Evolutionary conservation across 2,797 vertebrate species (phyloP).

Genomic region (Molossus molossus): DNA sequence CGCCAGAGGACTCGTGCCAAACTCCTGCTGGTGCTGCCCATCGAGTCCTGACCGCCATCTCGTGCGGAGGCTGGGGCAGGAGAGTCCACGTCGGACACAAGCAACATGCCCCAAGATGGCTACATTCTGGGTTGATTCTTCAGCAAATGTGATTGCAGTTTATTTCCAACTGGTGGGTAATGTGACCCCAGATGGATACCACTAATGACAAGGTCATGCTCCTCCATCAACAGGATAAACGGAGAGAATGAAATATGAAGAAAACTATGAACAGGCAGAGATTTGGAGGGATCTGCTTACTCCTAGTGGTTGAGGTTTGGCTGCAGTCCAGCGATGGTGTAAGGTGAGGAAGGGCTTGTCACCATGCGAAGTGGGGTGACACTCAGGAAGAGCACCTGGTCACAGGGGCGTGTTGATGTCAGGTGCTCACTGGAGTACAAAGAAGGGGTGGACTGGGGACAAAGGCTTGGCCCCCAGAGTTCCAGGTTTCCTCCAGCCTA

Average conservation of each 20-base stretch:
- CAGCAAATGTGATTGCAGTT: conserved; percentile 54
- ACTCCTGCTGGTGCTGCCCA: not conserved
- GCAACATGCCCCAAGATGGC: conserved; percentile 54
- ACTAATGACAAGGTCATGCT: not conserved
- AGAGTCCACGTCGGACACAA: conserved; percentile 26
- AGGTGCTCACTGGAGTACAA: not conserved
- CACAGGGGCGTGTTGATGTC: not conserved
- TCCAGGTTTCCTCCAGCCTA: not conserved
- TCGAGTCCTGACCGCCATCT: not conserved
- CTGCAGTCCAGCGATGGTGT: not conserved
- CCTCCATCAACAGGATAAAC: not conserved
- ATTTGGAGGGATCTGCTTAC: not conserved
- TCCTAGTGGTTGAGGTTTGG: not conserved
- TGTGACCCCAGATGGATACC: not conserved
- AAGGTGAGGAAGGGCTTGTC: not conserved
- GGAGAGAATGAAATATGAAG: conserved; percentile 10
- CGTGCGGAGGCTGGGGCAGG: not conserved
- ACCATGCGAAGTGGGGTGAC: not conserved
- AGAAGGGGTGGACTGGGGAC: not conserved
- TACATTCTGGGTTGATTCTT: conserved; percentile 23
- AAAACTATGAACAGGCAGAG: not conserved
- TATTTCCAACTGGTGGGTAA: conserved; percentile 58
- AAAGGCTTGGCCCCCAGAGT: not conserved
- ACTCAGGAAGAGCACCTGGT: not conserved
- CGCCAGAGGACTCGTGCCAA: not conserved